Conservation (phyloP, 2,888 invertebrate genomes). For the Halictus quadricinctus region DNA sequence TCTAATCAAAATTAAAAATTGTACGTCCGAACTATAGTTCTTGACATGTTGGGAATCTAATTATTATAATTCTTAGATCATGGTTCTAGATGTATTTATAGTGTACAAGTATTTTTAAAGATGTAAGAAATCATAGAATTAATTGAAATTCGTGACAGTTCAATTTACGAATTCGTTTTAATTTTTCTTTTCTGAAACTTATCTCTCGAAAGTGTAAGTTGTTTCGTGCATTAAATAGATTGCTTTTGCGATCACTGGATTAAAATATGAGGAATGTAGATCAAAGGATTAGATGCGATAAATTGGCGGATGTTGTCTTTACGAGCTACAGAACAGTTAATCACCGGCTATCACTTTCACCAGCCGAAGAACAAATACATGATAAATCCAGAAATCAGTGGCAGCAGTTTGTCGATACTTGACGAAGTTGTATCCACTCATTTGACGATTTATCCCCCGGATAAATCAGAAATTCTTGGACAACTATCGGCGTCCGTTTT, state of each 20-base stretch:
- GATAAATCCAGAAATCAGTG: not conserved
- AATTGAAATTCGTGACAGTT: too few species aligned
- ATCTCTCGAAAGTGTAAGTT: too few species aligned
- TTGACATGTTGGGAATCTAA: not conserved
- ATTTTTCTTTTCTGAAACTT: too few species aligned
- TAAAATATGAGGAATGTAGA: not conserved
- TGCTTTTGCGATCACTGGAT: not conserved
- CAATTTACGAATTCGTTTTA: too few species aligned
- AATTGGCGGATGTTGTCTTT: not conserved
- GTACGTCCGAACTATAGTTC: not conserved
- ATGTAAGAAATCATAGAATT: not conserved
- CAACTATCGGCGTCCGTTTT: slow-evolving; percentile 26
- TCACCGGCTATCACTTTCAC: not conserved
- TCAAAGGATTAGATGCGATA: not conserved
- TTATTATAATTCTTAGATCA: not conserved
- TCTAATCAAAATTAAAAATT: too few species aligned
- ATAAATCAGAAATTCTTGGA: slow-evolving; percentile 34
- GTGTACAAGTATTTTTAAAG: not conserved
- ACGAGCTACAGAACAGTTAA: not conserved
- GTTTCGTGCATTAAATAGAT: not conserved
- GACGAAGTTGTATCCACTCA: slow-evolving; percentile 18
- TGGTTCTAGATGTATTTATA: too few species aligned
- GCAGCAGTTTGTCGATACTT: slow-evolving; percentile 12
- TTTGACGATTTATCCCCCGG: slow-evolving; percentile 14
- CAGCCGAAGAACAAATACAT: not conserved